Base-by-base conservation (phyloP, 2,113 vertebrate genomes). In the Corythoichthys intestinalis region DNA sequence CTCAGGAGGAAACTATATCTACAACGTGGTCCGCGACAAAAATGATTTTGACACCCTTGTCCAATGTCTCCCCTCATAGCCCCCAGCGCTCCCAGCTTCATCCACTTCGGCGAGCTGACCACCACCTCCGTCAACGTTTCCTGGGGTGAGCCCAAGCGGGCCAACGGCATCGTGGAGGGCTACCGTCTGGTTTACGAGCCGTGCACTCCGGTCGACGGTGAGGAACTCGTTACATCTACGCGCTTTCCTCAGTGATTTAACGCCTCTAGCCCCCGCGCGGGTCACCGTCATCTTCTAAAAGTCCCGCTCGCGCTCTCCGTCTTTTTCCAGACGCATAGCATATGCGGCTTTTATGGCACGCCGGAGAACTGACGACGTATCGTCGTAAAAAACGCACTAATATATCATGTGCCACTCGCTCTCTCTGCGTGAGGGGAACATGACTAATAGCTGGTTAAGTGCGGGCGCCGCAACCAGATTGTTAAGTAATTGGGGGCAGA, bases 81-180 rank as follows among this genome's bases (percentile, higher is more conserved):
- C 2, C 97, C 97, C 70, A 98, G 94, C 0, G 90, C 94, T 14
- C 96, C 97, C 0, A 82, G 91, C 83, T 93, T 92, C 15, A 94
- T 99, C 86, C 93, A 92, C 67, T 99, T 99, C 90, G 95, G 95
- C 4, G 96, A 99, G 79, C 83, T 99, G 87, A 99, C 97, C 89
- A 98, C 97, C n/a, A 98, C 95, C 0, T 98, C 97, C 0, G 96
- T 99, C 86, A 99, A 99, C 2, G 94, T 99, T 90, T 98, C 97
- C 76, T 98, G 97, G 97, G 97, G 94, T 48, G 94, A 94, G 0
- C 97, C 97, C 0, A 88, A 83, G 1, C 94, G 94, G 83, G 95
- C 96, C 90, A 99, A 99, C 0, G 97, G 97, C 0, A 62, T 98
- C 86, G 94, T 99, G 0, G 95, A 96, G 72, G 96, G 97, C 59